Percentiles rank a stretch among this genome's conserved stretches.
These are phyloP conservation scores for Scarus forsteni DNA, from an alignment of 2,797 vertebrate species.

Conservation along the genomic window DNA sequence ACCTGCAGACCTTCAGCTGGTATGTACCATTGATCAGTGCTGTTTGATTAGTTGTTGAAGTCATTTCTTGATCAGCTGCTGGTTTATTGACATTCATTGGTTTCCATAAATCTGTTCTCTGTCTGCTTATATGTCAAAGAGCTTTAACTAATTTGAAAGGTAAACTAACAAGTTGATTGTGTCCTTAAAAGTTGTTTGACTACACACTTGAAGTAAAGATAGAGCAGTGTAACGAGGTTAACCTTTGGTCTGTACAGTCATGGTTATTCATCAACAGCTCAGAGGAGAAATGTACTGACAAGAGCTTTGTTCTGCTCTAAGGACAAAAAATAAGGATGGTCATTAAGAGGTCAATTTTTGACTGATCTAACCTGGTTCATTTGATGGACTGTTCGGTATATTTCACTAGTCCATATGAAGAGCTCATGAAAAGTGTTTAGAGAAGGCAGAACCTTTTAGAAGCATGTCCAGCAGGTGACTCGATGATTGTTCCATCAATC, in stretches of 20 bases:
- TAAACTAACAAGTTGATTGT: too few species aligned
- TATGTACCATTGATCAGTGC: constrained; percentile 34
- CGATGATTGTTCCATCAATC: too few species aligned
- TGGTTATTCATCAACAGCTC: constrained; percentile 61
- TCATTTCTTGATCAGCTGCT: neutral
- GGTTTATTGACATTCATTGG: constrained; percentile 21
- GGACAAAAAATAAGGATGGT: neutral
- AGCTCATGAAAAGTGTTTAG: too few species aligned
- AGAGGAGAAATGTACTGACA: constrained; percentile 42
- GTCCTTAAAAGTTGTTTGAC: neutral
- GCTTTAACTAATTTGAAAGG: too few species aligned
- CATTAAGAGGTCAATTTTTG: too few species aligned
- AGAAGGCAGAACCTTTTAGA: too few species aligned
- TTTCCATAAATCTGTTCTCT: neutral
- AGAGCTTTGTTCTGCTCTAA: constrained; percentile 20
- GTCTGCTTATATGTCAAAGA: constrained; percentile 17
- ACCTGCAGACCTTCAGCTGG: constrained; percentile 30
- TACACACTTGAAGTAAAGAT: neutral
- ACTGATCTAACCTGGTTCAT: too few species aligned
- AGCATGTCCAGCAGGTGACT: too few species aligned
- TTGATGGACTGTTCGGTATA: too few species aligned
- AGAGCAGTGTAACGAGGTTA: constrained; percentile 13
- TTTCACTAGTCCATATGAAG: too few species aligned
- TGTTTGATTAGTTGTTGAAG: neutral
- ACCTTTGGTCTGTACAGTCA: constrained; percentile 36